Evolutionary conservation across 2,113 vertebrate species (phyloP), one percentile per base, ranked within the genome.

Genomic region (Aleadryas rufinucha): DNA sequence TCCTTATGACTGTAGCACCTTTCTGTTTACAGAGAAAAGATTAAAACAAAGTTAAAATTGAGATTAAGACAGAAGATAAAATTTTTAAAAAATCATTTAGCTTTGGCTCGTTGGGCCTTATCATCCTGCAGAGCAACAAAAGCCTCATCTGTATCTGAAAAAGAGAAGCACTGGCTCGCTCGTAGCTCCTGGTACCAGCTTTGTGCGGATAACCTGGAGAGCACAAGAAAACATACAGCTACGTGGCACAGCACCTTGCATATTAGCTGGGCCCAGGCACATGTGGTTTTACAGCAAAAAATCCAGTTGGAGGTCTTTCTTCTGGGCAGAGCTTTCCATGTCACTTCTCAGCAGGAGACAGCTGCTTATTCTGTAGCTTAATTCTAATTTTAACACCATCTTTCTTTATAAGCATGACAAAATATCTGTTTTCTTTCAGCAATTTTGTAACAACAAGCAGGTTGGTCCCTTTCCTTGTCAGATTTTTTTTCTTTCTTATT

Each of bases 371-470:
- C 52, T 68, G 41, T 61, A 70, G 78, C 90, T 95, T 66, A 49
- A 87, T 93, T 96, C 68, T 84, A 89, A 93, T 90, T 87, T 80
- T 79, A 90, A 60, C n/a, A 86, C 39, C 85, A 64, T 61, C 24
- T 97, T 85, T 63, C 68, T 66, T 63, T 33, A 57, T 71, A 96
- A 85, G 35, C 45, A 64, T 39, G 53, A 47, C 17, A 65, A 35
- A 89, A 41, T 53, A 81, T 59, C 84, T 93, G 31, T 90, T 89
- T 91, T 96, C 85, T 90, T 89, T 90, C 44, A 87, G 77, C 68
- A 86, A 66, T 97, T 84, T 96, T 81, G 39, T 84, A 52, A 82
- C 84, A 91, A 75, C 42, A 88, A 93, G 49, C 53, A 85, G 64
- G 37, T 92, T 80, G 72, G 7, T 85, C n/a, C 39, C 66, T 86